Evolutionary conservation across 2,797 vertebrate genomes (phyloP).

Genomic region (Tragelaphus oryx): DNA sequence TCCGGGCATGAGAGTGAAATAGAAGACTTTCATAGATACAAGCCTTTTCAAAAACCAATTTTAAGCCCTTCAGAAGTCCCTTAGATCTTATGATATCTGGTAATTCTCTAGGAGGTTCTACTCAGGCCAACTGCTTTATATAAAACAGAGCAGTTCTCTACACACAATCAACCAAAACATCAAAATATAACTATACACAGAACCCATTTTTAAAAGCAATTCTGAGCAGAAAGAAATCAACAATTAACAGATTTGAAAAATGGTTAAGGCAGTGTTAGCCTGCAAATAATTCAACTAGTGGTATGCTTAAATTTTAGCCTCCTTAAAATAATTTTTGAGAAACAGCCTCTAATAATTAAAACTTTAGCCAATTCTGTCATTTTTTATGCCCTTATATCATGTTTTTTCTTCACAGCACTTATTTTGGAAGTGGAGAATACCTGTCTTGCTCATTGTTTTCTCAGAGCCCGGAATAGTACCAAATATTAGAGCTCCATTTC

Average conservation of each 20-base stretch:
- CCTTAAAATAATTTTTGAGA: neutral
- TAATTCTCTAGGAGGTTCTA: neutral
- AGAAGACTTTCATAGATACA: neutral
- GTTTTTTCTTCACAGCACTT: neutral
- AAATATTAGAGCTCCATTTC: neutral
- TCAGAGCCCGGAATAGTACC: neutral
- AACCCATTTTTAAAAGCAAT: neutral
- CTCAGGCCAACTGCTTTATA: slow-evolving; percentile 8
- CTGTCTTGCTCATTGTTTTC: neutral
- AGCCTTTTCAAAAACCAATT: neutral
- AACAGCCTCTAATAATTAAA: neutral
- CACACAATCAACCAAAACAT: neutral
- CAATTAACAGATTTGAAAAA: neutral
- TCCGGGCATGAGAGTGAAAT: neutral
- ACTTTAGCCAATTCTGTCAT: neutral
- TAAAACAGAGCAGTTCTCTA: neutral
- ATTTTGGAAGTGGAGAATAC: neutral
- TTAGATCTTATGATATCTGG: neutral
- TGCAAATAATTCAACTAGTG: neutral
- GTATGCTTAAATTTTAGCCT: neutral
- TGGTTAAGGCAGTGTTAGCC: neutral
- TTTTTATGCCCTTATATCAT: neutral
- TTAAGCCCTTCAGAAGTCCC: neutral
- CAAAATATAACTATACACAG: neutral
- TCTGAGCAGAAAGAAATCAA: neutral